Evolutionary conservation across 2,797 vertebrate genomes (phyloP).

Genomic region (Sparidentex hasta): DNA sequence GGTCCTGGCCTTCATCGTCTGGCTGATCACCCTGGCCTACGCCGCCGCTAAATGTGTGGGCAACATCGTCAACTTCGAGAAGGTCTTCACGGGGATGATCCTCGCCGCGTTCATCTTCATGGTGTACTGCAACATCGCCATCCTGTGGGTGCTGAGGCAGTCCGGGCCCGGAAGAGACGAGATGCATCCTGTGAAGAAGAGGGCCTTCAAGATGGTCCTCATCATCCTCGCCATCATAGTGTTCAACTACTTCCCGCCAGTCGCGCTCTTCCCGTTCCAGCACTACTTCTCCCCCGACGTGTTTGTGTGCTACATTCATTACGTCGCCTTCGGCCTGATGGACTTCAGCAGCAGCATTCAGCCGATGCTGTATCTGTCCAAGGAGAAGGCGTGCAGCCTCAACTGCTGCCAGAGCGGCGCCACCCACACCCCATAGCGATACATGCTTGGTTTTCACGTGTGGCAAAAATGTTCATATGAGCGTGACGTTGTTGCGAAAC

Average conservation of each 20-base stretch:
- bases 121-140: conserved; percentile 84
- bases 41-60: conserved; percentile 73
- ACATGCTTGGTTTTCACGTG: background rate
- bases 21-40: conserved; percentile 81
- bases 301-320: conserved; percentile 83
- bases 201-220: conserved; percentile 86
- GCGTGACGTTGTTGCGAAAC: conserved; percentile 10
- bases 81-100: conserved; percentile 83
- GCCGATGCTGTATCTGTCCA: conserved; percentile 85
- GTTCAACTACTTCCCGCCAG: conserved; percentile 86
- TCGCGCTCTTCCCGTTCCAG: conserved; percentile 85
- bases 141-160: conserved; percentile 78
- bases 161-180: conserved; percentile 79
- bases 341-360: conserved; percentile 88
- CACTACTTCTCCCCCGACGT: conserved; percentile 76
- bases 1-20: conserved; percentile 62
- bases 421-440: background rate
- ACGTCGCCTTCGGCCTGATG: conserved; percentile 84
- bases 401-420: conserved; percentile 49
- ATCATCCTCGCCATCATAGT: conserved; percentile 86
- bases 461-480: background rate
- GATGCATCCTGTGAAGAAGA: conserved; percentile 87
- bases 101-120: conserved; percentile 81
- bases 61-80: conserved; percentile 75
- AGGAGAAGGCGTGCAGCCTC: conserved; percentile 58